Percentiles rank a stretch among this genome's conserved stretches.
phyloP scores from a whole-genome alignment of 2,888 invertebrate species.

The Achlya flavicornis region DNA sequence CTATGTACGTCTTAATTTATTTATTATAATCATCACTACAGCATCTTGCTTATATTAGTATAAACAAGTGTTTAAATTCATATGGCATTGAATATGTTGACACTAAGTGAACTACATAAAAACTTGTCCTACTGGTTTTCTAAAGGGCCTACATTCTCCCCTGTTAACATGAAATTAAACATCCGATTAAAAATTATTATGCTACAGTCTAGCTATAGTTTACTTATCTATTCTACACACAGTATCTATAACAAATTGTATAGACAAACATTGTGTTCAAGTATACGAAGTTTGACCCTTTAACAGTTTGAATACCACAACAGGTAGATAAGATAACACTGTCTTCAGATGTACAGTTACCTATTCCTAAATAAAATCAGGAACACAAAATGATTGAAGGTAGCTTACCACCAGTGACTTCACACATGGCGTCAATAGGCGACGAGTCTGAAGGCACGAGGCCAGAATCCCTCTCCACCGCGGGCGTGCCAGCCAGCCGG shows the following conservation, averaged over 20 bases:
- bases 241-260: background rate
- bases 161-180: slow-evolving; percentile 16
- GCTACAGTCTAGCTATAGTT: too few relatives aligned
- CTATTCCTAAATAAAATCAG: too few relatives aligned
- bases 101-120: slow-evolving; percentile 51
- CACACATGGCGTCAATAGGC: slow-evolving; percentile 98
- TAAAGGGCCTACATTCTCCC: slow-evolving; percentile 55
- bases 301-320: background rate
- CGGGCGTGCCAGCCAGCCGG: slow-evolving; percentile 95
- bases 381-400: background rate
- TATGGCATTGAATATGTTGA: slow-evolving; percentile 42
- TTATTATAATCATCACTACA: background rate
- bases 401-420: slow-evolving; percentile 95
- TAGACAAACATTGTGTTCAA: too few relatives aligned
- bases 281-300: background rate
- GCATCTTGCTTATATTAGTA: background rate
- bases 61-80: slow-evolving; percentile 12
- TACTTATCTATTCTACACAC: background rate
- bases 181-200: background rate
- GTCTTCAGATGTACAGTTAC: background rate
- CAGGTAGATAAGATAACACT: background rate
- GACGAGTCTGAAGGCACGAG: slow-evolving; percentile 97
- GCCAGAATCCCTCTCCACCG: slow-evolving; percentile 92
- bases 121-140: slow-evolving; percentile 59
- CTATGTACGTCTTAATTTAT: background rate